Evolutionary conservation across 2,888 invertebrate genomes (phyloP), one percentile per base, ranked within the genome.

Genomic region (Aporophyla lueneburgensis): DNA sequence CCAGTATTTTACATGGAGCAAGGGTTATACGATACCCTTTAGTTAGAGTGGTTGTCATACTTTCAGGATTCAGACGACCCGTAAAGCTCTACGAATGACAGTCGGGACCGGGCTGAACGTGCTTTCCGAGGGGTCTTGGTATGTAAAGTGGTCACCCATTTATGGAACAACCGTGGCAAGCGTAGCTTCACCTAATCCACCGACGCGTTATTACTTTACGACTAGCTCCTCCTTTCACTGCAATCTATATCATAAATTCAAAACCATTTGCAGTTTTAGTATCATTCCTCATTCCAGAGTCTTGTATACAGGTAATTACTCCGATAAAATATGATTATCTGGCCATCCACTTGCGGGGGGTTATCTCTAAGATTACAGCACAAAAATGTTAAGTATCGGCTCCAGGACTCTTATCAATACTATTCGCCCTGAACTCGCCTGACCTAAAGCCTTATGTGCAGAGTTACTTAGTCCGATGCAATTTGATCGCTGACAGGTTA

Each of bases 321-420:
- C 2, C 19, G 49, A 72, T 78, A 83, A 82, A 33, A 24, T n/a
- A 27, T 61, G 76, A 72, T 81, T 76, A 83, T 81, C 76, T 81
- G 82, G 69, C 1, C 56, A 58, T 61, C 53, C 61, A 72, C 54
- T 78, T n/a, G 40, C 1, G 67, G 14, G 67, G 19, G 67, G 76
- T 73, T 76, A 81, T 73, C 76, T 40, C 1, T 33, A 56, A 76
- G 63, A 81, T 73, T 81, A 81, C 0, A 73, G 46, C 67, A 56
- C 85, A 81, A 76, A 83, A 76, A 83, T 83, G 72, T 83, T 73
- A 76, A 76, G 6, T 58, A 67, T 54, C 33, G 6, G 54, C 10
- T 40, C 46, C 51, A 33, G 0, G 16, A 9, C n/a, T 56, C 69
- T 53, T 83, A 83, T 73, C 85, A 2, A 24, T 33, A 43, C 71